Evolutionary conservation across 2,888 invertebrate species (phyloP), one percentile per base, ranked within the genome.

Genomic region (Acholoe squamosa): DNA sequence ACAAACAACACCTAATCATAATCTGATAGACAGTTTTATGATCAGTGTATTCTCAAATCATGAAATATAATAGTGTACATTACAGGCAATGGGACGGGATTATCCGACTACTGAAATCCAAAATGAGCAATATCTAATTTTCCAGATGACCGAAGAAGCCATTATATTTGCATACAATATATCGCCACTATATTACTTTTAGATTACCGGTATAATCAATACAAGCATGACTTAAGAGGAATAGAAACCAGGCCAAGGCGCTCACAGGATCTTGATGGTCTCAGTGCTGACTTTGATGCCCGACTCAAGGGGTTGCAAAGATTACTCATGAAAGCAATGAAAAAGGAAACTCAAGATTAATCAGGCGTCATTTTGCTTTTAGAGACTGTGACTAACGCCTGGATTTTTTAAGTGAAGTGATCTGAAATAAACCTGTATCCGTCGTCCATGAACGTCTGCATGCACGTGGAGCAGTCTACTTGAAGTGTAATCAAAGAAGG

Each of bases 331-430:
- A 71, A 71, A 71, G 28, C 14, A 28, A 28, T 71, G 31, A 71
- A 71, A 71, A 71, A 28, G 71, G 71, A 28, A 71, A 71, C 7
- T 71, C 31, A 14, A 25, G 31, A 25, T 71, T 71, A 28, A 71
- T 71, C 71, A 28, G 28, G 71, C 71, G 71, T 28, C 71, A 71
- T 71, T 43, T 71, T 71, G 71, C 71, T 71, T 71, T 71, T 71
- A 71, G 25, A 28, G 71, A 25, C 25, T 71, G 71, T 25, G 31
- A 71, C 71, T 28, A 71, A 71, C 71, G 71, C 31, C 25, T 14
- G 25, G 5, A 22, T 71, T 71, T 71, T 71, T 71, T 71, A 7
- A 71, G 61, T 71, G 25, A 71, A 71, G 71, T 61, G 61, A 61
- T 61, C 14, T 71, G 71, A 71, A 71, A 71, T 28, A 71, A 71